Evolutionary conservation across 1,140 invertebrate genomes (phyloP).

Genomic region (Pogonognathellus flavescens): DNA sequence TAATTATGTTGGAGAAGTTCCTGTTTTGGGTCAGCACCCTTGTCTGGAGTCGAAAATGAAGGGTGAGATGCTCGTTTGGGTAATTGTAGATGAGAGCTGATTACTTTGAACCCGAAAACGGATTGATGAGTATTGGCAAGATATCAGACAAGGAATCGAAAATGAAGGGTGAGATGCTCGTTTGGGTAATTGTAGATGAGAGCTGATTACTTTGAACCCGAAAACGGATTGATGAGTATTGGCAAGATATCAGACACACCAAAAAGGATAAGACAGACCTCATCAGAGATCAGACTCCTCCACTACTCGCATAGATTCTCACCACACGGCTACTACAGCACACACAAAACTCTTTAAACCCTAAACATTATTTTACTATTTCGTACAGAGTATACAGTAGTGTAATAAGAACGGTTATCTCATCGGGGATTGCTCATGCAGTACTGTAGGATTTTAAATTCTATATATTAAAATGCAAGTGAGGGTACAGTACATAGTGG

Average conservation of each 20-base stretch:
- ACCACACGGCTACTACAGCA: neutral
- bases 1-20: neutral
- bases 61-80: slow-evolving; percentile 10
- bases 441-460: no score
- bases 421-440: slow-evolving; percentile 44
- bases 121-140: slow-evolving; percentile 39
- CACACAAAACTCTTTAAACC: slow-evolving; percentile 20
- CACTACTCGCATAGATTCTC: neutral
- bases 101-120: slow-evolving; percentile 38
- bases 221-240: slow-evolving; percentile 40
- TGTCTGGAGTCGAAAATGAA: neutral
- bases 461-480: slow-evolving; percentile 4
- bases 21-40: neutral
- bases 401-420: slow-evolving; percentile 20
- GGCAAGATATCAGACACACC: slow-evolving; percentile 1
- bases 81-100: slow-evolving; percentile 27
- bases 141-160: neutral
- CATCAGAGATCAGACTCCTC: slow-evolving; percentile 5
- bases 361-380: neutral
- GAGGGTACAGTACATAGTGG: neutral
- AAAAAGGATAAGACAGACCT: neutral
- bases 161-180: neutral
- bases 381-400: neutral
- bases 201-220: slow-evolving; percentile 41
- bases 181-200: slow-evolving; percentile 28